Base-by-base conservation (phyloP, 2,113 vertebrate genomes). In the Pelmatolapia mariae region DNA sequence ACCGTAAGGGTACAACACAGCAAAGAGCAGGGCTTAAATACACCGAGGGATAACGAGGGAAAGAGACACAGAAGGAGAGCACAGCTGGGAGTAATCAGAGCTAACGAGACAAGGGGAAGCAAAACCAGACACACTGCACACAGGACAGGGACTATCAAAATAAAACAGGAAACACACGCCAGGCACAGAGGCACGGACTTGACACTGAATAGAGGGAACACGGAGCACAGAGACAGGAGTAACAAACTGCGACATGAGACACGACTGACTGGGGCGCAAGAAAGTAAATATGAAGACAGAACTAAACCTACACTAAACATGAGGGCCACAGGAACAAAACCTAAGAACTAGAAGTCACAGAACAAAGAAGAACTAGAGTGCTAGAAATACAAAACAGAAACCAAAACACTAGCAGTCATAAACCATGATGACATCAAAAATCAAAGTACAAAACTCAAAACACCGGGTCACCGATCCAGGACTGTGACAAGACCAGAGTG, bases 241-340 rank as follows among this genome's bases (percentile, higher is more conserved):
- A 18, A 56, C 54, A 29, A 57, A 57, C 12, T 26, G 12, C 12
- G 4, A 57, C 7, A 15, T 15, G 54, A 57, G 12, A 57, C 24
- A 5, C 3, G 10, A 54, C 0, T 4, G 53, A 24, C 54, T 57
- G 24, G 0, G 54, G 54, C 1, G 7, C 24, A 8, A 57, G 54
- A 57, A 57, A 29, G 26, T 15, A 57, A 57, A 57, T 5, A 26
- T 15, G 12, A 57, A 26, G 54, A 26, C 1, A 0, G 54, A 57
- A 57, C 7, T 57, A 57, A 24, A 56, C n/a, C 53, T 12, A 24
- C n/a, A 54, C 10, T 56, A 56, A 26, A 29, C 24, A 15, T 26
- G 24, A 29, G 4, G 38, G 54, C 54, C 24, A 5, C 24, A 5
- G 24, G 24, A 57, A 26, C 24, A 57, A 57, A 57, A 57, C 54